Base-by-base conservation (phyloP, 1,140 invertebrate genomes). In the Rhopalosiphum maidis region DNA sequence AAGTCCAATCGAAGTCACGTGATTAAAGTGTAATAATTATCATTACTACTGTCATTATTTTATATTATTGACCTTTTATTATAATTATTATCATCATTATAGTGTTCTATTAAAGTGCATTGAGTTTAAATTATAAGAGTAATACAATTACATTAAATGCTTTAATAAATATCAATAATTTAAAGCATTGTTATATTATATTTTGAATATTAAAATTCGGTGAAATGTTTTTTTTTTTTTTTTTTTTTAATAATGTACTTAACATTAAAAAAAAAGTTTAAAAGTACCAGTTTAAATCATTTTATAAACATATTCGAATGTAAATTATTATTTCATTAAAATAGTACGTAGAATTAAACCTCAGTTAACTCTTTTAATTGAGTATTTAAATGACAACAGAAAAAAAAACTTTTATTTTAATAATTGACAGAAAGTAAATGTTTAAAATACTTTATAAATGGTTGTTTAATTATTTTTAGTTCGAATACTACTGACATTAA, bases 51-150 rank as follows among this genome's bases (percentile, higher is more conserved):
- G n/a, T 77, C 60, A 77, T 77, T 77, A n/a, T 77, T 77, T 77
- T 77, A 77, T 77, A 77, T 77, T 77, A 77, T 77, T n/a, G 30
- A n/a, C 60, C n/a, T 77, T 77, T 68, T 68, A n/a, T n/a, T n/a
- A 51, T 51, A 51, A 18, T n/a, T 77, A 77, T 77, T 30, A 9
- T 30, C 9, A 60, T 60, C 30, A 0, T 77, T 35, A 77, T 77
- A 77, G 15, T n/a, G 30, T 30, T 68, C n/a, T 68, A n/a, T 5
- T 68, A 18, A n/a, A 68, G 30, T n/a, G 1, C 60, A n/a, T 7
- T 15, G 60, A 77, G 30, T 77, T 77, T 18, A 77, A 77, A 77
- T 77, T n/a, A n/a, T 77, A 77, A 77, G 30, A 18, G 18, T 77
- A n/a, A 77, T n/a, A 77, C 60, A 77, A 77, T 77, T 77, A 18